Conservation (phyloP, 2,113 vertebrate species). For the Salminus brasiliensis region DNA sequence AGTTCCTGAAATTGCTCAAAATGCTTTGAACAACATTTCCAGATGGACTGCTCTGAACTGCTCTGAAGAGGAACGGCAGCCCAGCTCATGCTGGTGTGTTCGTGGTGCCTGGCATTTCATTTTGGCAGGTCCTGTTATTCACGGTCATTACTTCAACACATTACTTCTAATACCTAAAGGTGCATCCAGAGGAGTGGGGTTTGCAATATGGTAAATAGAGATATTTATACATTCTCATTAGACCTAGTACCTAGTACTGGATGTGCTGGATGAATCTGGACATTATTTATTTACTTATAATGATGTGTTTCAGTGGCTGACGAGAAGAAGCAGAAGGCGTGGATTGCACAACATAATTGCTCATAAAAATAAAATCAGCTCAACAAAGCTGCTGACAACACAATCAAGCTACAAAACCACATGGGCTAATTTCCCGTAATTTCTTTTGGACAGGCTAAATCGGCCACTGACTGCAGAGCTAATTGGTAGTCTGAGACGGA, state of each 20-base stretch:
- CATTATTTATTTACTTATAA: not conserved
- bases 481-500: not conserved
- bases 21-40: not conserved
- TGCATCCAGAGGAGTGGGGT: not conserved
- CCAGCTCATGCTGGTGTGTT: not conserved
- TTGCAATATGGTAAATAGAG: too few relatives aligned
- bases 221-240: accelerated
- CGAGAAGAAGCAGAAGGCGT: not conserved
- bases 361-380: not conserved
- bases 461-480: not conserved
- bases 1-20: not conserved
- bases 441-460: not conserved
- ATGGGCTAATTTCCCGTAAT: not conserved
- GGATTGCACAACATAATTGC: not conserved
- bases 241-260: too few relatives aligned
- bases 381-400: not conserved
- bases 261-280: not conserved
- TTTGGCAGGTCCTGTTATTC: too few relatives aligned
- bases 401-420: not conserved
- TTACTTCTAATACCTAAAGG: not conserved
- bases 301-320: not conserved
- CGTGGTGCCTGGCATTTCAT: too few relatives aligned
- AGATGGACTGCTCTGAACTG: not conserved
- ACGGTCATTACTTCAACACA: not conserved
- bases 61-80: not conserved